phyloP scores from a whole-genome alignment of 2,888 invertebrate genomes.

The Ellobium chinense region DNA sequence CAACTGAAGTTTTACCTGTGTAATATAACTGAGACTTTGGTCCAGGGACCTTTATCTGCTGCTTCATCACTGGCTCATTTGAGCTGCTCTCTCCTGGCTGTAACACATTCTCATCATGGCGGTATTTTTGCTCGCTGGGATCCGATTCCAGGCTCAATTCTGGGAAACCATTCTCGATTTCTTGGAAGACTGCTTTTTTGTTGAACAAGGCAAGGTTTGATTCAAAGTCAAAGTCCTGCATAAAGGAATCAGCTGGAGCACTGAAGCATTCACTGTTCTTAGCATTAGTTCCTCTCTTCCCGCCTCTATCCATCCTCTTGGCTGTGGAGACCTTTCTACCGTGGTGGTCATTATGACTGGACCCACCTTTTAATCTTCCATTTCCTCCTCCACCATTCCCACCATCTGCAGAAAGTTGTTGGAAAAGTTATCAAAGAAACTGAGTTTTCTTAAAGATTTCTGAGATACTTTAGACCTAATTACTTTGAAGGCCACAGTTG shows the following conservation, averaged over 20 bases:
- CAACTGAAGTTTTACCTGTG: conserved; percentile 80
- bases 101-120: conserved; percentile 93
- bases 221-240: conserved; percentile 94
- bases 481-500: too few relatives aligned
- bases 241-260: conserved; percentile 84
- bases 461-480: too few relatives aligned
- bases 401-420: too few relatives aligned
- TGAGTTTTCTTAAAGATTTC: too few relatives aligned
- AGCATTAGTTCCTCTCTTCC: conserved; percentile 80
- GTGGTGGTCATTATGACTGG: conserved; percentile 10
- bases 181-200: conserved; percentile 89
- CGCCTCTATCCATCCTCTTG: conserved; percentile 80
- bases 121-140: conserved; percentile 80
- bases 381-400: background rate
- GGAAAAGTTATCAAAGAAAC: too few relatives aligned
- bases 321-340: conserved; percentile 73
- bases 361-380: conserved; percentile 6
- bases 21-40: conserved; percentile 83
- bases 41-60: conserved; percentile 87
- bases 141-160: conserved; percentile 52
- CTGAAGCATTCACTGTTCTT: conserved; percentile 86
- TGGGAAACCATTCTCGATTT: conserved; percentile 82
- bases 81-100: conserved; percentile 79
- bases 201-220: conserved; percentile 95
- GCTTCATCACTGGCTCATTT: conserved; percentile 82